phyloP scores from a whole-genome alignment of 2,113 vertebrate species.

The Mandrillus leucophaeus region DNA sequence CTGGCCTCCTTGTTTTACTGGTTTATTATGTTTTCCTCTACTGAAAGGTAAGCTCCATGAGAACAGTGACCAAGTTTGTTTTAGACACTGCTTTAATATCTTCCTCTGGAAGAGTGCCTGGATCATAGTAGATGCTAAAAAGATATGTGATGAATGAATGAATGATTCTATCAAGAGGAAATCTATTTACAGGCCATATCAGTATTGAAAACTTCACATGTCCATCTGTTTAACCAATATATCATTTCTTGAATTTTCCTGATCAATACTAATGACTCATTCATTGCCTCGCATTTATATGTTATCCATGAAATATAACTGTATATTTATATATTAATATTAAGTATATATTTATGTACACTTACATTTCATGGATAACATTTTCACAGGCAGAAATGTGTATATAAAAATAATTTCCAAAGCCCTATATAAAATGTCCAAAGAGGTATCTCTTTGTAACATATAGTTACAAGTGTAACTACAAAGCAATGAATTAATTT shows the following conservation, averaged over 20 bases:
- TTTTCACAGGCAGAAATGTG: conserved; percentile 17
- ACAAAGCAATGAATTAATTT: conserved; percentile 33
- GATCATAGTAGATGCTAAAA: neutral
- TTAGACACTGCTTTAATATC: neutral
- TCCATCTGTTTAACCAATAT: neutral
- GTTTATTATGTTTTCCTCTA: neutral
- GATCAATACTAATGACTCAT: neutral
- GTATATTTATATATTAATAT: too few relatives aligned
- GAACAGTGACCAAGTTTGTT: neutral
- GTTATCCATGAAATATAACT: too few relatives aligned
- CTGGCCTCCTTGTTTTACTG: neutral
- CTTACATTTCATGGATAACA: neutral
- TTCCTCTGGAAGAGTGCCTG: neutral
- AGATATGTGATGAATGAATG: neutral
- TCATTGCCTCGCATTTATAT: neutral
- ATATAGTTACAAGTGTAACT: neutral
- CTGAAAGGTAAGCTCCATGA: neutral
- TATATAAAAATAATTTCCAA: conserved; percentile 1
- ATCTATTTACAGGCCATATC: neutral
- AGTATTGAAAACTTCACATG: neutral
- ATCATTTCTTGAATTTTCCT: neutral
- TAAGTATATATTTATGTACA: neutral
- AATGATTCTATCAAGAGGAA: neutral
- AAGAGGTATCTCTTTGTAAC: neutral
- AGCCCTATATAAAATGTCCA: neutral